These are phyloP conservation scores for Neodiprion fabricii DNA, from an alignment of 1,140 invertebrate genomes.

Conservation along the genomic window DNA sequence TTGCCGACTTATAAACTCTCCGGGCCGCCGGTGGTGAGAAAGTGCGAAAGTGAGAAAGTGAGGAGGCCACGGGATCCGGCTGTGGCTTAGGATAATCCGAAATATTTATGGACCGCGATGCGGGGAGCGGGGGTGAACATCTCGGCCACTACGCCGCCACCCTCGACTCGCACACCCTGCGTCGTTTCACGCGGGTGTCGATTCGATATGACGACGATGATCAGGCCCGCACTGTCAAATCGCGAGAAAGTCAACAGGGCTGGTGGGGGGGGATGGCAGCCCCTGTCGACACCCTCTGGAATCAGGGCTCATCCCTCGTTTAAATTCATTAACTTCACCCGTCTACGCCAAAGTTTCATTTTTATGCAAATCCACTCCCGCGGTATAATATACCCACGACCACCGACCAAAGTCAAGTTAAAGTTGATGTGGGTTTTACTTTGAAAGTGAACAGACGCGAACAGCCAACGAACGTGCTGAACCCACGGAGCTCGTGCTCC, in stretches of 20 bases:
- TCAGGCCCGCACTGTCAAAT: too few species aligned
- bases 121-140: background rate
- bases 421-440: background rate
- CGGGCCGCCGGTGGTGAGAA: background rate
- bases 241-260: too few species aligned
- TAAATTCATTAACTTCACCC: conserved; percentile 60
- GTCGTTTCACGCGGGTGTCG: too few species aligned
- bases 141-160: background rate
- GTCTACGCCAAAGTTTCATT: conserved; percentile 58
- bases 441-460: background rate
- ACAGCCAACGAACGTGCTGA: too few species aligned
- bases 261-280: too few species aligned
- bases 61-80: conserved; percentile 31
- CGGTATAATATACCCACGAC: conserved; percentile 36
- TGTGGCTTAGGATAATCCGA: conserved; percentile 25
- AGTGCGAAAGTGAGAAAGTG: conserved; percentile 21
- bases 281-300: too few species aligned
- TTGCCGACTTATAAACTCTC: conserved; percentile 63
- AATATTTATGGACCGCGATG: conserved; percentile 35
- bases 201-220: too few species aligned
- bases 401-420: background rate
- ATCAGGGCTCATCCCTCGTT: conserved; percentile 44
- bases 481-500: too few species aligned
- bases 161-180: background rate
- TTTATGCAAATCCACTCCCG: conserved; percentile 53